Base-by-base conservation (phyloP, 2,888 invertebrate genomes). In the Polydesmus complanatus region DNA sequence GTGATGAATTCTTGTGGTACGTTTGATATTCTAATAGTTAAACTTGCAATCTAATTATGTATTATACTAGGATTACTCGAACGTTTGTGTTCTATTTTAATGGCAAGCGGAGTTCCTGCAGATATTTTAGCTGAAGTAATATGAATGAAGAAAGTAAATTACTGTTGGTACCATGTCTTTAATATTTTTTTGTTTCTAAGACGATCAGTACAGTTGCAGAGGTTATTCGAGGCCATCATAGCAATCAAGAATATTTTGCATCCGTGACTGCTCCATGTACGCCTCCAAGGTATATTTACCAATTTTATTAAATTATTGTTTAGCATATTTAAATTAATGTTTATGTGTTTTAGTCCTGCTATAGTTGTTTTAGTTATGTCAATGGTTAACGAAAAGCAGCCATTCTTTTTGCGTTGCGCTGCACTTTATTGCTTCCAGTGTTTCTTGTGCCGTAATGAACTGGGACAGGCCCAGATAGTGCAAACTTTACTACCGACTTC, bases 321-420 rank as follows among this genome's bases (percentile, higher is more conserved):
- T 27, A 22, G 2, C 25, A 48, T 26, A 56, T 21, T 59, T 54
- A 23, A n/a, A 1, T 14, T 54, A 27, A 26, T 19, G 21, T 25
- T 54, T 27, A 18, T 54, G 54, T 59, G 53, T 54, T 54, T 14
- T 70, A 82, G 95, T 61, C 91, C 96, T 0, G 93, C 93, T 0
- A 85, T 97, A 58, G 89, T 97, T 0, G 90, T 97, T 52, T 78
- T 98, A 5, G 77, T 98, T 8, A 92, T 96, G 89, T 95, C 96
- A 0, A 96, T 98, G 94, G 92, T 94, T 3, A 95, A 96, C 73
- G 97, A 98, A 73, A 95, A 94, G 70, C 98, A 98, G 73, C 88
- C 94, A 0, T 88, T 97, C 71, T 77, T 77, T 0, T 74, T 89
- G 69, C 84, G 98, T 64, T 93, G 93, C 73, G 89, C 97, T 0